Conservation (phyloP, 2,888 invertebrate genomes). For the Macroteleia sp. region DNA sequence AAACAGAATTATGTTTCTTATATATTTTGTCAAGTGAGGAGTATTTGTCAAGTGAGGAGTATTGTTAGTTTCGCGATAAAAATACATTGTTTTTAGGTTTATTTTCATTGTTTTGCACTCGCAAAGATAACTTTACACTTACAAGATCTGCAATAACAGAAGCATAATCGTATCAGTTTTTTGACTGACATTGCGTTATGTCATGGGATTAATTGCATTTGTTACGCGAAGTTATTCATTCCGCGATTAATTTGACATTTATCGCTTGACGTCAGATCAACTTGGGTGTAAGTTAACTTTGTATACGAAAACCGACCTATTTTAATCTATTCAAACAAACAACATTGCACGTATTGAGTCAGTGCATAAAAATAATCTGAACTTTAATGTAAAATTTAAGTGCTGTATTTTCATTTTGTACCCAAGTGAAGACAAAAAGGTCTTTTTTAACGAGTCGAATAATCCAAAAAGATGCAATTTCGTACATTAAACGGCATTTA, state of each 20-base stretch:
- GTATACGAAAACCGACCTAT: slow-evolving; percentile 20
- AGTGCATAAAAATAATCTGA: neutral
- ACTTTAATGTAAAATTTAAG: neutral
- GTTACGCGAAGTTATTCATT: slow-evolving; percentile 3
- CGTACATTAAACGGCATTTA: too few relatives aligned
- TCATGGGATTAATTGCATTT: slow-evolving; percentile 24
- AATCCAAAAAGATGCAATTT: too few relatives aligned
- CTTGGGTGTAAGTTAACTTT: slow-evolving; percentile 17
- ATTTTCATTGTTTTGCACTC: slow-evolving; percentile 7
- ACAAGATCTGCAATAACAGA: slow-evolving; percentile 11
- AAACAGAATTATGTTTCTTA: too few relatives aligned
- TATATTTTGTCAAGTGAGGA: slow-evolving; percentile 18
- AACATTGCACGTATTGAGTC: too few relatives aligned
- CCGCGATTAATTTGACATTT: slow-evolving; percentile 34
- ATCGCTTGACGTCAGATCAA: slow-evolving; percentile 20
- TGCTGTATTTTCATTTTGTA: slow-evolving; percentile 4
- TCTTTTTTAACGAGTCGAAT: too few relatives aligned
- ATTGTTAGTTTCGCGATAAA: slow-evolving; percentile 20
- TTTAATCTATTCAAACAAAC: slow-evolving; percentile 18
- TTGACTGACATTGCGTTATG: slow-evolving; percentile 7
- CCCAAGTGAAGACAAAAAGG: neutral
- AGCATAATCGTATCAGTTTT: slow-evolving; percentile 17
- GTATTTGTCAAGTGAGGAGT: too few relatives aligned
- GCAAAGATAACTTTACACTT: slow-evolving; percentile 25
- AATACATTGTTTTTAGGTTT: slow-evolving; percentile 19